Base-by-base conservation (phyloP, 1,140 invertebrate species). In the Drosophila truncata region DNA sequence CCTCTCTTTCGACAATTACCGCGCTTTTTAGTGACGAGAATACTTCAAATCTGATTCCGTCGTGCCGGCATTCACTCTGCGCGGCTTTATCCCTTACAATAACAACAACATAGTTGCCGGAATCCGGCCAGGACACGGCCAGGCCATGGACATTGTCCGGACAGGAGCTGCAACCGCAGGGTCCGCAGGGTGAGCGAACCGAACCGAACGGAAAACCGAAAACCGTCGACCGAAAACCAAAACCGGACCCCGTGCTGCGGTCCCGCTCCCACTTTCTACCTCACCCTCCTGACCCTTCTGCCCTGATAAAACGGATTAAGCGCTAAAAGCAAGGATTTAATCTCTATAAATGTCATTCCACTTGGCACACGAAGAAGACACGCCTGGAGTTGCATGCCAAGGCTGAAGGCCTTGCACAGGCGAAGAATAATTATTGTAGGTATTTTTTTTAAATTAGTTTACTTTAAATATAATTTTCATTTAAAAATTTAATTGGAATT, bases 321-420 rank as follows among this genome's bases (percentile, higher is more conserved):
- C 52, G 67, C 71, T 90, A 84, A 90, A 90, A 85, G 78, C 82
- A 85, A 74, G 82, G 71, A 90, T 81, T 88, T 81, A 88, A 81
- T 75, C 80, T 74, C 73, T 80, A 81, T 60, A 80, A 83, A 87
- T 73, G 70, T 79, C 81, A 85, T 90, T 90, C 67, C 47, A 50
- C 69, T 55, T 72, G 66, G 67, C 71, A 67, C 44, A 64, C 52
- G 57, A 50, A 58, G 63, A 57, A 58, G 66, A 44, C 46, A 52
- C 41, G n/a, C 55, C 67, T 63, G 27, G n/a, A 73, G 49, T 39
- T 57, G 52, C 46, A 50, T 10, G 23, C 20, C 8, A 20, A 18
- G 8, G 61, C 49, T 14, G 31, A 41, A 14, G 27, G 31, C n/a
- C 29, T 39, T 7, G n/a, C 37, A n/a, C 52, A 55, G 52, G 10